Percentiles rank a stretch among this genome's conserved stretches.
Conservation (phyloP, 2,888 invertebrate genomes). For the Amaurobius ferox region DNA sequence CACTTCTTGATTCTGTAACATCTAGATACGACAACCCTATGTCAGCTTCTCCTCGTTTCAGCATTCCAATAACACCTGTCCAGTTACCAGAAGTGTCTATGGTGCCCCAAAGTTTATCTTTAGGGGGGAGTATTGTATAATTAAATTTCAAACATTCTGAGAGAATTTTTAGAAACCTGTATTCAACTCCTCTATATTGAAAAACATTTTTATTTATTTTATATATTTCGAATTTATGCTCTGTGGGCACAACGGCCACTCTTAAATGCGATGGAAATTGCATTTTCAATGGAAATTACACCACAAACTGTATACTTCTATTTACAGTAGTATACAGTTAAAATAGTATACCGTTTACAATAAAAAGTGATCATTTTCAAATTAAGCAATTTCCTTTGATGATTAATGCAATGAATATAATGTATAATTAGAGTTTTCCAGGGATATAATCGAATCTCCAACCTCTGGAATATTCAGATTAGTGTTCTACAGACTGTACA, state of each 20-base stretch:
- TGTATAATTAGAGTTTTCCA: too few relatives aligned
- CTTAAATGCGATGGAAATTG: not conserved
- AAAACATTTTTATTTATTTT: not conserved
- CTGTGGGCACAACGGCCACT: not conserved
- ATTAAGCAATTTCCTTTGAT: too few relatives aligned
- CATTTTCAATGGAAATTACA: too few relatives aligned
- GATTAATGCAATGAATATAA: too few relatives aligned
- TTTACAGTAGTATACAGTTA: too few relatives aligned
- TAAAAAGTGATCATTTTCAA: too few relatives aligned
- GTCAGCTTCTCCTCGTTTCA: slow-evolving; percentile 24
- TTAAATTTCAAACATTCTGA: slow-evolving; percentile 23
- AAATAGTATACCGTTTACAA: too few relatives aligned
- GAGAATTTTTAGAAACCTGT: not conserved
- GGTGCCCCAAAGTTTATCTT: slow-evolving; percentile 1
- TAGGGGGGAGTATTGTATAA: not conserved
- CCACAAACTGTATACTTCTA: too few relatives aligned
- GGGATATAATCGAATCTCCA: too few relatives aligned
- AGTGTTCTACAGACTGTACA: too few relatives aligned
- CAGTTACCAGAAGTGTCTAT: not conserved
- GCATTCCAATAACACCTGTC: slow-evolving; percentile 20
- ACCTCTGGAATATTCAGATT: too few relatives aligned
- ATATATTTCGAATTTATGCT: not conserved
- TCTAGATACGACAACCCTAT: slow-evolving; percentile 10
- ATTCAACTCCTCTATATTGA: slow-evolving; percentile 9
- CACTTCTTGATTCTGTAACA: slow-evolving; percentile 15